These are phyloP conservation scores for Oligia strigilis DNA, from an alignment of 2,888 invertebrate species.

Conservation along the genomic window DNA sequence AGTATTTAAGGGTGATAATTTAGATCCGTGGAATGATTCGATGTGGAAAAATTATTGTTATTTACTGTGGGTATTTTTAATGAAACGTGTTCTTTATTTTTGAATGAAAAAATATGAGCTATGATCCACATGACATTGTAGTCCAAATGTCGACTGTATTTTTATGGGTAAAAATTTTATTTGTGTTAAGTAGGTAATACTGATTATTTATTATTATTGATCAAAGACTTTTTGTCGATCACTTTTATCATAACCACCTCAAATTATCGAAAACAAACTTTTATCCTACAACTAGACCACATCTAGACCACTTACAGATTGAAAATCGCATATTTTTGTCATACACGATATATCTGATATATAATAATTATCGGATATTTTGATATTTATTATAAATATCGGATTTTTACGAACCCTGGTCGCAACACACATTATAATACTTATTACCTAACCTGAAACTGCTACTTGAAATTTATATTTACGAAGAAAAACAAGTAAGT, in stretches of 20 bases:
- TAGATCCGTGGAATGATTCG: slow-evolving; percentile 6
- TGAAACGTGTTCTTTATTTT: neutral
- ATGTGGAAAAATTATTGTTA: neutral
- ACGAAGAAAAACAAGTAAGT: slow-evolving; percentile 9
- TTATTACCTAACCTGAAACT: neutral
- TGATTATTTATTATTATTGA: too few species aligned
- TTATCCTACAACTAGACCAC: too few species aligned
- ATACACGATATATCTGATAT: too few species aligned
- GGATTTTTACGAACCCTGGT: too few species aligned
- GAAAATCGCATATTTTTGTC: too few species aligned
- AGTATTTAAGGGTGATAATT: slow-evolving; percentile 21
- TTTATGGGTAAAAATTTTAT: neutral
- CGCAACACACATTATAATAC: neutral
- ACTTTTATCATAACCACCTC: too few species aligned
- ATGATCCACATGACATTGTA: neutral
- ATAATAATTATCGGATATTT: too few species aligned
- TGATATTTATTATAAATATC: too few species aligned
- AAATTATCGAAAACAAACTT: too few species aligned
- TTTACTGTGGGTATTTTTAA: neutral
- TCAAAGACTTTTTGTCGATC: too few species aligned
- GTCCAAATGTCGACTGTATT: neutral
- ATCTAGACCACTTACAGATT: too few species aligned
- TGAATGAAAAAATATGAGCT: neutral
- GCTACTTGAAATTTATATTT: neutral
- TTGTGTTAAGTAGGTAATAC: too few species aligned